Evolutionary conservation across 2,113 vertebrate species (phyloP), one percentile per base, ranked within the genome.

Genomic region (Beaufortia kweichowensis): DNA sequence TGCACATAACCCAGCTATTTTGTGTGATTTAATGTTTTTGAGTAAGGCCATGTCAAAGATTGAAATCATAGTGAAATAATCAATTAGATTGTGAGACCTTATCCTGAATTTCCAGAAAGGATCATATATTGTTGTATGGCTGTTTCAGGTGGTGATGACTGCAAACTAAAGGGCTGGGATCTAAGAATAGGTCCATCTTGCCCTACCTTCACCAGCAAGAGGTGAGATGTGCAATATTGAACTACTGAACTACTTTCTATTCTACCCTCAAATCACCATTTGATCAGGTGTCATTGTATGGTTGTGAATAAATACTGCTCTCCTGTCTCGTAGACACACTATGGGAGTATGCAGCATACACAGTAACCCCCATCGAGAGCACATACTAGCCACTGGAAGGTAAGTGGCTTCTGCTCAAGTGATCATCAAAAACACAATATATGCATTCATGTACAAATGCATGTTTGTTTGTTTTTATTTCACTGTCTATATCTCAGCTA

Each of bases 321-420:
- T 39, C 21, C 79, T n/a, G 59, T 72, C 23, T 2, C 6, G 9
- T 84, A 99, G 96, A 77, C 97, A 98, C 81, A 90, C 94, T 0
- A 95, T 95, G 96, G 96, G 96, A 0, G 96, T 99, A 35, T 99
- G 97, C 89, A 99, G 97, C 71, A 94, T 99, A 76, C 96, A 95
- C 77, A 95, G 95, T 86, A 96, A 79, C 83, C 95, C 95, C 0
- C 94, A 95, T 50, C 80, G 79, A 4, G 94, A 99, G 77, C 90
- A 95, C 31, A 31, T 97, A 17, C 78, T 99, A 82, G 96, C 97
- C 15, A 98, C 96, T 0, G 97, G 97, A 74, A 98, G 97, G 97
- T 97, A 85, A 85, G 65, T 4, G 31, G 28, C 48, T 69, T 33
- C 8, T 19, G 19, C 48, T 7, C 17, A 53, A 53, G 48, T 53